Evolutionary conservation across 1,140 invertebrate genomes (phyloP), one percentile per base, ranked within the genome.

Genomic region (Hesperophylax magnus): DNA sequence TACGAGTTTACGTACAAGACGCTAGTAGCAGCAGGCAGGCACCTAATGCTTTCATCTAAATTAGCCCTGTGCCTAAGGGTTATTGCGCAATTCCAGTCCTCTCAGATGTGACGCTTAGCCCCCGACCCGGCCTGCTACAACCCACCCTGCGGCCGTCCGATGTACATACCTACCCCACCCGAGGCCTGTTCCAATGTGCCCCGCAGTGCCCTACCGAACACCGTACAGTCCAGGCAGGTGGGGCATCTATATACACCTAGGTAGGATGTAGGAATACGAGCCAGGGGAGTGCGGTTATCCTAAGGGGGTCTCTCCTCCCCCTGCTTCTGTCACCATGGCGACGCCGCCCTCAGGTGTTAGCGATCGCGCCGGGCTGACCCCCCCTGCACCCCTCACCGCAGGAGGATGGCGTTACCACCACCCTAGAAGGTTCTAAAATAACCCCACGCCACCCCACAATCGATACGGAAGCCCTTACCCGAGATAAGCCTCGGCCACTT

Each of bases 291-390:
- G 39, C 31, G 67, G 22, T 34, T n/a, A 34, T 27, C 67, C 17
- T 1, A 7, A 17, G 6, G 27, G 53, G 71, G 71, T 27, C 14
- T 52, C 18, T 27, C 14, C 17, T n/a, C 27, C 27, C 14, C 15
- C 39, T 14, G 54, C 20, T 17, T 8, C 24, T 58, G 71, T 75
- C 54, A 17, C 53, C 71, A 75, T 56, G 71, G 24, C 71, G 15
- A 75, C 71, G 71, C 14, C 52, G 71, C 71, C 69, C 69, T 72
- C 69, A 72, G 69, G 69, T 72, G 69, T 72, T 53, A 53, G 69
- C 69, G 34, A 72, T 72, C 69, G 69, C 69, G 69, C 69, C 69
- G 69, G 69, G 34, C 69, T 72, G 47, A 47, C 34, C 69, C 69
- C 15, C 69, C 67, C 22, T n/a, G 39, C 39, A 6, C 67, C 34